A percentile compares a stretch with the other conserved stretches of the same genome.
Evolutionary conservation across 2,888 invertebrate genomes (phyloP).

Genomic region (Stenichneumon culpator): DNA sequence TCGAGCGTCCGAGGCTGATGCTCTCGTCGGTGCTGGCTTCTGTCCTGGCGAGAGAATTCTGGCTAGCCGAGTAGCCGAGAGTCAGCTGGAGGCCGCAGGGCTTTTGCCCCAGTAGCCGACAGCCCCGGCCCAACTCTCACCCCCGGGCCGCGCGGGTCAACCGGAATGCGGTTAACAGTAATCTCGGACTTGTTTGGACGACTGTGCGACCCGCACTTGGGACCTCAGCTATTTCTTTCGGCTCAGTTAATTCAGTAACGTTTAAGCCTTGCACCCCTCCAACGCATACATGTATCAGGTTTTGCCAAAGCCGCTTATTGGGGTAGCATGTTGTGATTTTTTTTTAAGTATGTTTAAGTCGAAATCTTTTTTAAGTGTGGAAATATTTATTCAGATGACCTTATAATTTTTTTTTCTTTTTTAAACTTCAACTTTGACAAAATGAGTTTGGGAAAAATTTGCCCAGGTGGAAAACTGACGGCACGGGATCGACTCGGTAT

Average conservation of each 20-base stretch:
- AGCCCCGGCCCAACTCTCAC: constrained; percentile 30
- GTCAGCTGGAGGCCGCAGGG: constrained; percentile 52
- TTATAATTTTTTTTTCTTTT: no score
- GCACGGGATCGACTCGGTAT: no score
- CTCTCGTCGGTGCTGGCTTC: constrained; percentile 50
- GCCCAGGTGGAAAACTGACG: no score
- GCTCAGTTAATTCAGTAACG: not conserved
- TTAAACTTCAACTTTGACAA: no score
- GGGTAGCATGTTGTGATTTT: no score
- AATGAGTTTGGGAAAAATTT: no score
- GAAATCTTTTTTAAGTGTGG: no score
- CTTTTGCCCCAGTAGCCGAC: constrained; percentile 49
- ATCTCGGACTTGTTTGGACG: constrained; percentile 58
- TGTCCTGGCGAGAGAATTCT: constrained; percentile 52
- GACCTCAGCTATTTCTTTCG: constrained; percentile 12
- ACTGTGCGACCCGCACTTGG: constrained; percentile 15
- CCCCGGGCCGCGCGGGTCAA: constrained; percentile 54
- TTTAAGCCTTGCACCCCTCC: not conserved
- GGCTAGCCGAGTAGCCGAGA: constrained; percentile 25
- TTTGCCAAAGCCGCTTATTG: not conserved
- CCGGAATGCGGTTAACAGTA: constrained; percentile 58
- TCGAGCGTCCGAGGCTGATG: constrained; percentile 42
- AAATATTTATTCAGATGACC: no score
- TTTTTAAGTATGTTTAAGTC: no score
- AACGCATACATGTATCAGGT: no score